Evolutionary conservation across 2,888 invertebrate genomes (phyloP), one percentile per base, ranked within the genome.

Genomic region (Dicroscelio sp.): DNA sequence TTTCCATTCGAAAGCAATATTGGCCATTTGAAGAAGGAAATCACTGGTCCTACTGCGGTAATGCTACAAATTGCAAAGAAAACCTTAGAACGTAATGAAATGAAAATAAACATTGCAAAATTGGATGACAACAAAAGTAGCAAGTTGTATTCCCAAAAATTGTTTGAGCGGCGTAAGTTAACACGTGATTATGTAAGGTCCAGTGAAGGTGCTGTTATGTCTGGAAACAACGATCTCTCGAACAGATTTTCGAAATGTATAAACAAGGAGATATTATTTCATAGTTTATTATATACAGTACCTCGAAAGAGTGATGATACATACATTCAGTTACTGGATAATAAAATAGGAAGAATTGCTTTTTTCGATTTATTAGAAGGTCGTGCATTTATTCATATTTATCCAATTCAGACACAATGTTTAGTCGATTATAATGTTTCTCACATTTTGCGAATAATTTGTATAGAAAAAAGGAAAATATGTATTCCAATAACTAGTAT

Each of bases 241-340:
- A 27, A 60, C 10, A 17, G 27, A 27, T 60, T 27, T 27, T 23
- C 60, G 8, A 60, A 60, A 60, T 60, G 60, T 27, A 67, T 67
- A 25, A 35, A 35, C 23, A 60, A 60, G 17, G 35, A 67, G 2
- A 33, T 6, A 12, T 12, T 67, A 20, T 67, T n/a, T 67, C 67
- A 67, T 23, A 67, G 67, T 23, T 17, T 67, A 4, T 33, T 35
- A 23, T 67, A 67, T 35, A 35, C 31, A 35, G 25, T 17, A 35
- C 23, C 67, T 2, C 33, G 67, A 35, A 67, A 35, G 23, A 67
- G 67, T 67, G 33, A 67, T 35, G 67, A 67, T 14, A 67, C 67
- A 4, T 35, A n/a, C 14, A n/a, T 67, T n/a, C 31, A 67, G 35
- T 67, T 67, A 23, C 2, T 14, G 3, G 14, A 67, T 23, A 25